Percentiles rank a stretch among this genome's conserved stretches.
phyloP scores from a whole-genome alignment of 2,888 invertebrate species.

The Luperina testacea region DNA sequence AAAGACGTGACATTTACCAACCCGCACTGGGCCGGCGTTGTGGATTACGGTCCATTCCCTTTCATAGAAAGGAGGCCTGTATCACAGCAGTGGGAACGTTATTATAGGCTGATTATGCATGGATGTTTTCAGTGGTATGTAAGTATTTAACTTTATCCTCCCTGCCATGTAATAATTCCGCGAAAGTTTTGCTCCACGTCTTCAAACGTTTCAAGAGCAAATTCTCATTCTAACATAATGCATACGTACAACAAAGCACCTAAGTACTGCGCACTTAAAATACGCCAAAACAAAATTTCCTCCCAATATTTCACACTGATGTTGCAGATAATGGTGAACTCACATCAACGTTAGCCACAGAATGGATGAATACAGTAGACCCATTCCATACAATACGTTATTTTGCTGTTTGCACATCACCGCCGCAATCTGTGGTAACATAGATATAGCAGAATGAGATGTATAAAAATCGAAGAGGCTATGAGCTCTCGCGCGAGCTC shows the following conservation, averaged over 20 bases:
- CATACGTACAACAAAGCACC: constrained; percentile 38
- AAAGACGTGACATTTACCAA: background rate
- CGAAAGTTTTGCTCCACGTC: background rate
- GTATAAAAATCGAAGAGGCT: background rate
- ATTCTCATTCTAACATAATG: constrained; percentile 17
- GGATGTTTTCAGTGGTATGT: background rate
- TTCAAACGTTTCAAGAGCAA: constrained; percentile 27
- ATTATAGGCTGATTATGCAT: background rate
- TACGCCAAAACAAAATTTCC: constrained; percentile 51
- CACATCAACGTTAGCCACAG: constrained; percentile 42
- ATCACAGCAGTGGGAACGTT: too few species aligned
- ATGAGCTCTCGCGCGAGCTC: background rate
- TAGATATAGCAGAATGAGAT: background rate
- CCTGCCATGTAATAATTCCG: background rate
- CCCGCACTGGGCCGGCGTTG: background rate
- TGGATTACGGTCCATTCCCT: background rate
- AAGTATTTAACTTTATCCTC: background rate
- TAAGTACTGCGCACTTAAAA: constrained; percentile 54
- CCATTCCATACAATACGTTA: background rate
- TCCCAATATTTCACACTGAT: constrained; percentile 53
- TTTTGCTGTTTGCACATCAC: background rate
- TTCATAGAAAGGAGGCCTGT: background rate
- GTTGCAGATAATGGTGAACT: constrained; percentile 53
- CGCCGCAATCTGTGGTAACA: background rate
- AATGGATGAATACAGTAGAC: constrained; percentile 21